Percentiles rank a stretch among this genome's conserved stretches.
Evolutionary conservation across 2,113 vertebrate genomes (phyloP).

Genomic region (Benitochromis conjunctus): DNA sequence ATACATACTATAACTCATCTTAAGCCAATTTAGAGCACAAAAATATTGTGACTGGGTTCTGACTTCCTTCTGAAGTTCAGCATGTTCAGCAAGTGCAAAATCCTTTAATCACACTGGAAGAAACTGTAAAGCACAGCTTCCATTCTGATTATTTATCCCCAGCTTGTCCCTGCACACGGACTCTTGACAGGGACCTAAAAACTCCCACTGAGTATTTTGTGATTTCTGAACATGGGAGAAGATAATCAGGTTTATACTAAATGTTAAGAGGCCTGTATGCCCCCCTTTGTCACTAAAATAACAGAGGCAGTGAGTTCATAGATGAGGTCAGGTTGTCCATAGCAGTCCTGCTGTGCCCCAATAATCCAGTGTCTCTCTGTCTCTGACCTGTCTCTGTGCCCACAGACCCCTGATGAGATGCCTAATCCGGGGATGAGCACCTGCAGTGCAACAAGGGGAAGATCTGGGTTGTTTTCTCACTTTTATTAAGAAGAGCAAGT

Average conservation of each 20-base stretch:
- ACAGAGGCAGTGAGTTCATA: constrained; percentile 67
- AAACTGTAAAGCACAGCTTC: not conserved
- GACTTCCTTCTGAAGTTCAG: constrained; percentile 6
- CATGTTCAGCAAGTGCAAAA: not conserved
- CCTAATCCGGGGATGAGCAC: constrained; percentile 59
- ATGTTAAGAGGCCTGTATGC: constrained; percentile 2
- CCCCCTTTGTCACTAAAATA: constrained; percentile 54
- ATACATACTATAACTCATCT: not conserved
- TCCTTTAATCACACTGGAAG: not conserved
- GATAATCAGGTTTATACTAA: constrained; percentile 53
- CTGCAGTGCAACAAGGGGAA: constrained; percentile 41
- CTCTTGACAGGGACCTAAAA: constrained; percentile 25
- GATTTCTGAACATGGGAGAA: constrained; percentile 30
- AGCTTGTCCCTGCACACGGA: not conserved
- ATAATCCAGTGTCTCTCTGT: constrained; percentile 63
- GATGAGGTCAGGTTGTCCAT: constrained; percentile 62
- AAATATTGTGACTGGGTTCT: not conserved
- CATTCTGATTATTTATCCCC: not conserved
- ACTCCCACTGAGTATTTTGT: constrained; percentile 10
- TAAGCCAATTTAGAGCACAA: not conserved
- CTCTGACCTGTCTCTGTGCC: constrained; percentile 59
- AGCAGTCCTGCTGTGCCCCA: constrained; percentile 57
- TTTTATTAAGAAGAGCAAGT: constrained; percentile 3
- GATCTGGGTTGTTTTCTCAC: constrained; percentile 33
- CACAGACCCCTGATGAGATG: constrained; percentile 33